Conservation (phyloP, 2,888 invertebrate genomes). For the Nebria brevicollis region DNA sequence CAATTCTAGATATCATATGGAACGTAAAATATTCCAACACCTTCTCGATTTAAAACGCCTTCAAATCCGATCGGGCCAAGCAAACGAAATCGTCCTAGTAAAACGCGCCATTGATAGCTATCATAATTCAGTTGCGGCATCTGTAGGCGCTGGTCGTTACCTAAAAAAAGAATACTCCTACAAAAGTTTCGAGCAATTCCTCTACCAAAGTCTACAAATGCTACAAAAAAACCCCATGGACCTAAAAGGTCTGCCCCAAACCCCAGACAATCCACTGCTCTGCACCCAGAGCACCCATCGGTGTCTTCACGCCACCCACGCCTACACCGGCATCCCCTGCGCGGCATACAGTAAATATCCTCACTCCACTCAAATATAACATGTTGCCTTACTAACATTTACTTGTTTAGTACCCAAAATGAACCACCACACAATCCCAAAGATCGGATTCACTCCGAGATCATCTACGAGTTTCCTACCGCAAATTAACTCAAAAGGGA, state of each 20-base stretch:
- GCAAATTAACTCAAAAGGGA: constrained; percentile 68
- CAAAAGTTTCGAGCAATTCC: constrained; percentile 85
- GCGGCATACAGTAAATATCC: constrained; percentile 83
- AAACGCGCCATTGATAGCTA: constrained; percentile 89
- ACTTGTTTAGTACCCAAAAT: constrained; percentile 74
- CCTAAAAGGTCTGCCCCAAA: constrained; percentile 63
- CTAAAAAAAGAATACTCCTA: constrained; percentile 75
- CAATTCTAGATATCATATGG: constrained; percentile 81
- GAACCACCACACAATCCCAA: constrained; percentile 84
- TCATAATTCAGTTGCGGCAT: constrained; percentile 77
- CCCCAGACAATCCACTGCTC: constrained; percentile 76
- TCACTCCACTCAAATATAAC: background rate
- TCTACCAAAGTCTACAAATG: constrained; percentile 85
- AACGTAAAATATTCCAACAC: constrained; percentile 92
- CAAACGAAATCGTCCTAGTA: constrained; percentile 87
- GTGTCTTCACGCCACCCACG: constrained; percentile 91
- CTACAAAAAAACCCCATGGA: constrained; percentile 78
- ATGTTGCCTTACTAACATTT: constrained; percentile 18
- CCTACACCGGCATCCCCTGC: constrained; percentile 89
- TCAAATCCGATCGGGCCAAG: constrained; percentile 89
- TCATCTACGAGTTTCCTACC: constrained; percentile 71
- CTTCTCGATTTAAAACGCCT: constrained; percentile 89
- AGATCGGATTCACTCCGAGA: constrained; percentile 68
- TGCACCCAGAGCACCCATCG: constrained; percentile 90
- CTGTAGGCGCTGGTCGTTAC: constrained; percentile 73